Evolutionary conservation across 2,888 invertebrate species (phyloP), one percentile per base, ranked within the genome.

Genomic region (Flexamia atlantica): DNA sequence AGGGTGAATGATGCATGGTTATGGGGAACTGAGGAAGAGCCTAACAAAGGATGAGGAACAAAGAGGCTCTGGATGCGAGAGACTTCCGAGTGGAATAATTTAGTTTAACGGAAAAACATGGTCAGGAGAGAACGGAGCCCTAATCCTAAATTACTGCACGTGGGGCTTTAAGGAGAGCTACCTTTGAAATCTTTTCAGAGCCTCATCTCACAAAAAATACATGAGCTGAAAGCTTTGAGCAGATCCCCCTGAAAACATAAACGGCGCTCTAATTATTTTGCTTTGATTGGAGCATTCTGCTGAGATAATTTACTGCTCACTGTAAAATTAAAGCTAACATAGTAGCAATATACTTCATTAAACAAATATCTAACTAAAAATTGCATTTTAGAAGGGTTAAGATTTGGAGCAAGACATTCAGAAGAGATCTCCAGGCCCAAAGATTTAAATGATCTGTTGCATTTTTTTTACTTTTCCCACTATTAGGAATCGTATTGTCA

Each of bases 61-160:
- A 79, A 79, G 79, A 79, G 50, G 50, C 74, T 70, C 40, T n/a
- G 79, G 20, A 53, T 57, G 25, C 46, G 57, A 57, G 53, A 20
- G 23, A 79, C 79, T 79, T 79, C 79, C 79, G 79, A 79, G 79
- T 36, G 57, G 79, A 79, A 79, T 79, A 79, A 79, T 79, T 79
- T 79, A 79, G 53, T 79, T 79, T 79, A 28, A 57, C 53, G 79
- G 79, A 36, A 79, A 64, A 79, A 76, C 50, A 23, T 42, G 74
- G 28, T 70, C 72, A 36, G 72, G 72, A 28, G 46, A 28, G 79
- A 79, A 36, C 79, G 32, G n/a, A 36, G 57, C 32, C 36, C 32
- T 79, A 57, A 79, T 53, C 79, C 40, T 50, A 57, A 53, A 79
- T 79, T 57, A 79, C 57, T 32, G 79, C 53, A 53, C 57, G 36